Conservation (phyloP, 2,888 invertebrate genomes). For the Scaptomyza parva region DNA sequence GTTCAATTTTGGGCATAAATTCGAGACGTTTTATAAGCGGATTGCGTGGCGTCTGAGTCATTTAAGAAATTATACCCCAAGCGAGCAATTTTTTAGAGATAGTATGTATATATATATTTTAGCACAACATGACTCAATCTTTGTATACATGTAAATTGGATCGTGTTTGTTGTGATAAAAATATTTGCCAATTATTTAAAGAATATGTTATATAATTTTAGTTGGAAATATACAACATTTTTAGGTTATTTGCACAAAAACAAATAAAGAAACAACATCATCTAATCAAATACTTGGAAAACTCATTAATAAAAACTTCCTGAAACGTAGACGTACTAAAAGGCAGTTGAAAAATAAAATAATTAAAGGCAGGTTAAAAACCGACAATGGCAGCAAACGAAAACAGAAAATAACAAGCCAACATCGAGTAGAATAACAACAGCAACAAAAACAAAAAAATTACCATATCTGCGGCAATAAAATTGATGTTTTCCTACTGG, state of each 20-base stretch:
- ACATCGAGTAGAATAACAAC: constrained; percentile 11
- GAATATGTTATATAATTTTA: too few species aligned
- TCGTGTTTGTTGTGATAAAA: too few species aligned
- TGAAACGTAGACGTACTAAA: constrained; percentile 42
- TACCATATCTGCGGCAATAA: constrained; percentile 62
- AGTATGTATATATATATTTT: background rate
- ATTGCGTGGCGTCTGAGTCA: constrained; percentile 27
- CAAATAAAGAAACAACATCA: too few species aligned
- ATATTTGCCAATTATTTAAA: too few species aligned
- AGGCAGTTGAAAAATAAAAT: constrained; percentile 7
- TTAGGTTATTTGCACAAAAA: too few species aligned
- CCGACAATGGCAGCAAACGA: constrained; percentile 20
- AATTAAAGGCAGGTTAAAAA: constrained; percentile 24
- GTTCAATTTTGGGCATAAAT: constrained; percentile 5
- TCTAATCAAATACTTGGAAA: constrained; percentile 9
- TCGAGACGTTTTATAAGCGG: constrained; percentile 16
- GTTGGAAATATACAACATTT: too few species aligned
- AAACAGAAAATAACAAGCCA: constrained; percentile 8
- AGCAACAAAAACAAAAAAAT: constrained; percentile 51
- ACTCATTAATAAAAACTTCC: constrained; percentile 52
- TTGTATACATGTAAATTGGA: background rate
- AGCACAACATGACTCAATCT: constrained; percentile 1
- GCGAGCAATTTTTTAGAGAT: constrained; percentile 27
- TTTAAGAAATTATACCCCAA: constrained; percentile 3
- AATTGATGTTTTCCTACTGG: constrained; percentile 66